Base-by-base conservation (phyloP, 1,140 invertebrate genomes). In the Macrotrachela quadricornifera region DNA sequence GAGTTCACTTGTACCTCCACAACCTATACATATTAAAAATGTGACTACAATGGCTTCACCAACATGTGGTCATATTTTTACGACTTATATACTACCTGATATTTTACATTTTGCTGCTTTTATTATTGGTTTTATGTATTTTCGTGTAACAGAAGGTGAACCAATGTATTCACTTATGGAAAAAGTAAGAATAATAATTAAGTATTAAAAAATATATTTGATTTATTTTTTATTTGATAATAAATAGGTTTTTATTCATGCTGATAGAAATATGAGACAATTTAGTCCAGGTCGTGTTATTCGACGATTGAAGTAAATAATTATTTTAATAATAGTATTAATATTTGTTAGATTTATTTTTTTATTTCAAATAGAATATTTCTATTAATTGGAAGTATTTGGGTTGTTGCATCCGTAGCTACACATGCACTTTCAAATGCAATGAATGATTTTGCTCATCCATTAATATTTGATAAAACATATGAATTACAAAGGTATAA, bases 121-220 rank as follows among this genome's bases (percentile, higher is more conserved):
- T 59, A 57, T 83, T 1, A 80, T 83, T 54, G 80, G 81, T 0
- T 69, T 85, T 49, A 77, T 79, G 58, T 72, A 84, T 44, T 84
- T 84, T 64, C 73, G 83, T 58, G 75, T 82, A 52, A 78, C 80
- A 46, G 81, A 85, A 65, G 83, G 83, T 63, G 83, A 87, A 63
- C 81, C 85, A 58, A 66, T 87, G 37, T 82, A 83, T 63, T 82
- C 82, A 68, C 69, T 87, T n/a, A 85, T 87, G 77, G 84, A 87
- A 68, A 76, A 82, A 59, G 82, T 83, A 58, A 71, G 71, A 38
- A 13, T 4, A 30, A 30, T 4, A 30, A 30, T 4, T n/a, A n/a
- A n/a, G n/a, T n/a, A 30, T 2, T 4, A 4, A 30, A 30, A 30
- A 30, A 2, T 30, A 30, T 30, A 30, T 30, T 30, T n/a, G n/a